A percentile compares a stretch with the other conserved stretches of the same genome.
Evolutionary conservation across 30 jellyfish, hydroid and myxozoan genomes (phyloP).

Genomic region (Chrysaora quinquecirrha): DNA sequence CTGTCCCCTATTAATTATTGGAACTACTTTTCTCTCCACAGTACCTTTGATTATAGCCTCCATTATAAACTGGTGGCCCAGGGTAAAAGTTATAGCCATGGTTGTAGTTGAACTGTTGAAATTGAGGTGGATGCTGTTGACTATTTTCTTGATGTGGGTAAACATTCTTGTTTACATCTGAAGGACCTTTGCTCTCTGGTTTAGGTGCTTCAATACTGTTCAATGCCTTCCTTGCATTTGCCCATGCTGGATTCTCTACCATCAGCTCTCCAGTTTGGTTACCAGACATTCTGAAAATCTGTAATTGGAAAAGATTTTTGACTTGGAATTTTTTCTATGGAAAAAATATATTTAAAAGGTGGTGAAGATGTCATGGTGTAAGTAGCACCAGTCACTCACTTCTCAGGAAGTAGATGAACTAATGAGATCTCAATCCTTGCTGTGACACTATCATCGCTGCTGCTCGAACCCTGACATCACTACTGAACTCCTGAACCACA

Average conservation of each 20-base stretch:
- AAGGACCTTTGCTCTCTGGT: slow-evolving; percentile 15
- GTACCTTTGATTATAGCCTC: slow-evolving; percentile 56
- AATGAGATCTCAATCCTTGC: too few species aligned
- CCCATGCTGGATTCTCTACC: slow-evolving; percentile 79
- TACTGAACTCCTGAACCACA: too few species aligned
- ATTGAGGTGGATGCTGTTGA: slow-evolving; percentile 21
- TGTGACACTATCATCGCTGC: too few species aligned
- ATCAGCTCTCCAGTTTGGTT: slow-evolving; percentile 26
- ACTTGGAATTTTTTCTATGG: too few species aligned
- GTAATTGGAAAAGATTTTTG: too few species aligned
- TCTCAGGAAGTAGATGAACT: too few species aligned
- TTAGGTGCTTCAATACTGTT: slow-evolving; percentile 41
- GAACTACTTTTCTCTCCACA: too few species aligned
- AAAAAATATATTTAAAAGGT: too few species aligned
- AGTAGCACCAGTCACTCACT: too few species aligned
- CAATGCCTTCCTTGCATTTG: slow-evolving; percentile 62
- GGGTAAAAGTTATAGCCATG: slow-evolving; percentile 36
- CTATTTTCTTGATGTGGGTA: not conserved
- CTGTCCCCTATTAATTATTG: too few species aligned
- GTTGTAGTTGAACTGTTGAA: slow-evolving; percentile 24
- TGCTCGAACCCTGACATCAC: too few species aligned
- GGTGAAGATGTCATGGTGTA: too few species aligned
- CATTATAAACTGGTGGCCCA: slow-evolving; percentile 6
- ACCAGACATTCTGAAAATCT: slow-evolving; percentile 9
- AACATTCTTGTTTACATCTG: not conserved